A percentile compares a stretch with the other conserved stretches of the same genome.
Conservation (phyloP, 1,140 invertebrate genomes). For the Drosophila sproati region DNA sequence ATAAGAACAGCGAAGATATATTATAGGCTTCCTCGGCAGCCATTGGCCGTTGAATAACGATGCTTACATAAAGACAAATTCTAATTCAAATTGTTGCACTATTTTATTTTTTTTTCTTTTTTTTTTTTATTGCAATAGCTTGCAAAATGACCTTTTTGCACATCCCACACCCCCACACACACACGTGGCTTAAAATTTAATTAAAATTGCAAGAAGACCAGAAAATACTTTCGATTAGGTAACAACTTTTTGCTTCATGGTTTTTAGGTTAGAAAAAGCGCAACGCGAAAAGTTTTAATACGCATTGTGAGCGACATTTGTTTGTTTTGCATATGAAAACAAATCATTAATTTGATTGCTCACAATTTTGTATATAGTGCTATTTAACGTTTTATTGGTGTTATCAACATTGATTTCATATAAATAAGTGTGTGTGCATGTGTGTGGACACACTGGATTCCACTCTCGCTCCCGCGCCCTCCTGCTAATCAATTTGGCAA, state of each 20-base stretch:
- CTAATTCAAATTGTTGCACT: constrained; percentile 14
- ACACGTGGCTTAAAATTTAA: not conserved
- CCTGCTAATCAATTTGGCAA: not conserved
- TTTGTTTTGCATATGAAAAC: constrained; percentile 33
- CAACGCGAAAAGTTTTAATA: constrained; percentile 51
- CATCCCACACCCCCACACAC: constrained; percentile 1
- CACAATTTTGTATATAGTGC: constrained; percentile 30
- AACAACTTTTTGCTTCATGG: constrained; percentile 64
- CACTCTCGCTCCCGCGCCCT: not conserved
- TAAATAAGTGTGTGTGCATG: constrained; percentile 7
- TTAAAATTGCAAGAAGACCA: constrained; percentile 10
- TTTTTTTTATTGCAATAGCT: not conserved
- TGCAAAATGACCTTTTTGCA: constrained; percentile 1
- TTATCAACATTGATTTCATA: constrained; percentile 51
- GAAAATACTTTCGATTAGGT: constrained; percentile 60
- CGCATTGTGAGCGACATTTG: constrained; percentile 14
- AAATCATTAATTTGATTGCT: constrained; percentile 36
- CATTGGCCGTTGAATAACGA: constrained; percentile 39
- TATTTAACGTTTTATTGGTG: constrained; percentile 35
- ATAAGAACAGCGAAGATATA: constrained; percentile 48
- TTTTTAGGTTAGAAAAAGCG: constrained; percentile 79
- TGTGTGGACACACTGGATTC: constrained; percentile 38
- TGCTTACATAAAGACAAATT: constrained; percentile 43
- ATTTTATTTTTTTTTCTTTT: not conserved
- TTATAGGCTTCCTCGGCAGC: constrained; percentile 7